These are phyloP conservation scores for Pollenia griseotomentosa DNA, from an alignment of 2,888 invertebrate genomes.

Conservation along the genomic window DNA sequence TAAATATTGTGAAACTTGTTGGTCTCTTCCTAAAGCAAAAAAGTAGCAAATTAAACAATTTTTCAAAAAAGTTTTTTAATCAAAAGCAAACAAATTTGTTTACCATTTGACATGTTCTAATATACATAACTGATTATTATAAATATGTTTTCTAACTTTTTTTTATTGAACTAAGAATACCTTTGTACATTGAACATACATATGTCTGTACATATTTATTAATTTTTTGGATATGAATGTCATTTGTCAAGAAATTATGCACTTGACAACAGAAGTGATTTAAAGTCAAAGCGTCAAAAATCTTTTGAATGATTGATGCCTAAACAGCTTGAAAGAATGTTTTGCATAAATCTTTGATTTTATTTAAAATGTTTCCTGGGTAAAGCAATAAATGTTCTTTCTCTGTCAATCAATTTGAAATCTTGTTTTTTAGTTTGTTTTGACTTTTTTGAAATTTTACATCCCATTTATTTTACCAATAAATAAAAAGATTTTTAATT, in stretches of 20 bases:
- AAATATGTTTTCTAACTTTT: background rate
- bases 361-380: background rate
- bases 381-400: slow-evolving; percentile 22
- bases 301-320: slow-evolving; percentile 19
- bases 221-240: background rate
- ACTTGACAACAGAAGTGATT: slow-evolving; percentile 28
- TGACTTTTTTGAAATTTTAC: background rate
- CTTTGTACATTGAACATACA: background rate
- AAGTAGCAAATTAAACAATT: slow-evolving; percentile 4
- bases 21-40: slow-evolving; percentile 2
- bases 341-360: background rate
- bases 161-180: background rate
- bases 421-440: slow-evolving; percentile 1
- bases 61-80: slow-evolving; percentile 26
- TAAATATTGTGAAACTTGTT: slow-evolving; percentile 34
- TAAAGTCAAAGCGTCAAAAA: background rate
- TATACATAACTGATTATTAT: slow-evolving; percentile 21
- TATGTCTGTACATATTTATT: background rate
- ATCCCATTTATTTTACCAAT: no score
- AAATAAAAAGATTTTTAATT: no score
- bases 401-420: background rate
- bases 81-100: slow-evolving; percentile 39
- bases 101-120: slow-evolving; percentile 26
- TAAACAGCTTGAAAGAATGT: background rate
- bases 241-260: slow-evolving; percentile 24